These are phyloP conservation scores for Tiliacea citrago DNA, from an alignment of 2,888 invertebrate species.

Conservation along the genomic window DNA sequence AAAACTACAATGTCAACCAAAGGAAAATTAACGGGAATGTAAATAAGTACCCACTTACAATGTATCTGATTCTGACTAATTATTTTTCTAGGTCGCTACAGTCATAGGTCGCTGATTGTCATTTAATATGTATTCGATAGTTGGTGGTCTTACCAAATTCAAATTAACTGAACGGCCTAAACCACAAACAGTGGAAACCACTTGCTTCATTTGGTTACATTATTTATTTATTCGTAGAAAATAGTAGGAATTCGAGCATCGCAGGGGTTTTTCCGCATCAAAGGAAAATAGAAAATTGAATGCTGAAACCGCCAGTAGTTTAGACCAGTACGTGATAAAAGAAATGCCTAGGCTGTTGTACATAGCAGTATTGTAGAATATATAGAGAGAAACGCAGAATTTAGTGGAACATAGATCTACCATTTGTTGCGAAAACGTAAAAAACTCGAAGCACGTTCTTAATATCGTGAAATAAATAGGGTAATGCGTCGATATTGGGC, in stretches of 20 bases:
- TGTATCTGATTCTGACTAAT: too few species aligned
- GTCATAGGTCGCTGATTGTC: too few species aligned
- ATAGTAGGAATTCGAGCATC: slow-evolving; percentile 1
- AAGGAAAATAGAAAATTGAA: slow-evolving; percentile 30
- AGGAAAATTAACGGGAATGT: background rate
- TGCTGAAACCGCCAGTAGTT: background rate
- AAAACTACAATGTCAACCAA: background rate
- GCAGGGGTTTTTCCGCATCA: background rate
- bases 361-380: slow-evolving; percentile 2
- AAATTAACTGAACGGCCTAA: slow-evolving; percentile 1
- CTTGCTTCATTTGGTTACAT: background rate
- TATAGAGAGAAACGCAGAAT: slow-evolving; percentile 6
- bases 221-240: slow-evolving; percentile 8
- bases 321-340: slow-evolving; percentile 24
- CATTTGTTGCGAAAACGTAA: slow-evolving; percentile 47
- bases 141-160: slow-evolving; percentile 13
- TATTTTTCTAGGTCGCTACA: too few species aligned
- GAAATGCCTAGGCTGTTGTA: slow-evolving; percentile 10
- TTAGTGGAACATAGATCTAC: slow-evolving; percentile 10
- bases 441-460: slow-evolving; percentile 79
- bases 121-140: slow-evolving; percentile 1
- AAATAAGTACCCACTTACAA: background rate
- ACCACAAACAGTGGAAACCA: background rate
- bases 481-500: slow-evolving; percentile 71
- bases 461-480: slow-evolving; percentile 76